Evolutionary conservation across 2,888 invertebrate species (phyloP).

Genomic region (Polylopha cassiicola): DNA sequence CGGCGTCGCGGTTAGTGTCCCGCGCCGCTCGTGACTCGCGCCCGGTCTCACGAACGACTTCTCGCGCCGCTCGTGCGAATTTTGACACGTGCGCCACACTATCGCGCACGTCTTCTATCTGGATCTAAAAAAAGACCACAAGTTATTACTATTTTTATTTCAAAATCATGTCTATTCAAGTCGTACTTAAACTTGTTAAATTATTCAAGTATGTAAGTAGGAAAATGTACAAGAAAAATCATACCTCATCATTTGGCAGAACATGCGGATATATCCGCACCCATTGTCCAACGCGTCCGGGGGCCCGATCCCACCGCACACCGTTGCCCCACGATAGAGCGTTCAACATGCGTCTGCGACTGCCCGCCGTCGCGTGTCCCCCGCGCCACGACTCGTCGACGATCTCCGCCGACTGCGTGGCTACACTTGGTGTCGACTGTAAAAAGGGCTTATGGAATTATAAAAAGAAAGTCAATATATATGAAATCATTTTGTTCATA

Average conservation of each 20-base stretch:
- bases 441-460: too few relatives aligned
- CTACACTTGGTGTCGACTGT: conserved; percentile 46
- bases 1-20: conserved; percentile 65
- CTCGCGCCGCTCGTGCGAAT: conserved; percentile 59
- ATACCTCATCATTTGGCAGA: conserved; percentile 54
- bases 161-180: neutral
- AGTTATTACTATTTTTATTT: neutral
- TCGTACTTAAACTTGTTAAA: neutral
- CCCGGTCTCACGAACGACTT: conserved; percentile 55
- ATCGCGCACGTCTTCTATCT: conserved; percentile 63
- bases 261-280: conserved; percentile 83
- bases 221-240: too few relatives aligned
- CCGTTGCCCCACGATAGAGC: conserved; percentile 83
- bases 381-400: conserved; percentile 68
- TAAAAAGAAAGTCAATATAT: conserved; percentile 8
- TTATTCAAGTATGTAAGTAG: too few relatives aligned
- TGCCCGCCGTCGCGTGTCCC: conserved; percentile 63
- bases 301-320: conserved; percentile 81
- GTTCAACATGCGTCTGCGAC: conserved; percentile 53
- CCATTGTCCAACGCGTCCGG: conserved; percentile 84
- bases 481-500: too few relatives aligned
- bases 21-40: conserved; percentile 53
- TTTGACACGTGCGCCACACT: conserved; percentile 66
- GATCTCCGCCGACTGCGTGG: conserved; percentile 42
- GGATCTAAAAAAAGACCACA: conserved; percentile 36